phyloP scores from a whole-genome alignment of 2,888 invertebrate species.

The Luffia ferchaultella region DNA sequence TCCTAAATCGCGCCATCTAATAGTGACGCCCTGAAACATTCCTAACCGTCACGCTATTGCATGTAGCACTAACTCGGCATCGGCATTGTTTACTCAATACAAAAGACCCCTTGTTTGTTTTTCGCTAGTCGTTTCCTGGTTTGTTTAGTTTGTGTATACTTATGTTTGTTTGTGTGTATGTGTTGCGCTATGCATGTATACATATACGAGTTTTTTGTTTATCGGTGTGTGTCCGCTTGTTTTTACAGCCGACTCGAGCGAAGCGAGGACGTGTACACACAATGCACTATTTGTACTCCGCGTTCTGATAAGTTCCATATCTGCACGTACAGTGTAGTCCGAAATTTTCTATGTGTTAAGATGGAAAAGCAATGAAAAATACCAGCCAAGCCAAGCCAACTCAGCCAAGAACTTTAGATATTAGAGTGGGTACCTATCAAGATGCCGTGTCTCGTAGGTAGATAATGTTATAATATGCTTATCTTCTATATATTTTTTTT shows the following conservation, averaged over 20 bases:
- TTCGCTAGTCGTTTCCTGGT: slow-evolving; percentile 68
- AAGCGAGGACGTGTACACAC: neutral
- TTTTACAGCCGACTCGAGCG: neutral
- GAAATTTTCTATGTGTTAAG: no score
- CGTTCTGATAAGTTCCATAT: no score
- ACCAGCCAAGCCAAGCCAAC: no score
- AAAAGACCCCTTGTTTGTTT: slow-evolving; percentile 66
- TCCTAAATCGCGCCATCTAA: slow-evolving; percentile 45
- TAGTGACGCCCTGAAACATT: slow-evolving; percentile 39
- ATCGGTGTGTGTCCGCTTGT: slow-evolving; percentile 29
- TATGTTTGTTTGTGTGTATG: slow-evolving; percentile 29
- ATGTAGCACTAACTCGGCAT: slow-evolving; percentile 38
- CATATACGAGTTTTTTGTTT: slow-evolving; percentile 23
- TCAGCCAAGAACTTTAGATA: no score
- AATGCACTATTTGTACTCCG: neutral
- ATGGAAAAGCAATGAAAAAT: no score
- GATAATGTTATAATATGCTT: no score
- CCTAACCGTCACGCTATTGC: slow-evolving; percentile 38
- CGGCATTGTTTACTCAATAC: slow-evolving; percentile 62
- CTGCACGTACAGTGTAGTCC: no score
- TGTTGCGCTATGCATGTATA: slow-evolving; percentile 17
- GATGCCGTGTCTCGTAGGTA: no score
- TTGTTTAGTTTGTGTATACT: slow-evolving; percentile 55
- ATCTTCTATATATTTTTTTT: no score
- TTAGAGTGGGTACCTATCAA: no score